Conservation (phyloP, 37 sponge, comb jelly and placozoan genomes). For the Aplysina aerophoba region DNA sequence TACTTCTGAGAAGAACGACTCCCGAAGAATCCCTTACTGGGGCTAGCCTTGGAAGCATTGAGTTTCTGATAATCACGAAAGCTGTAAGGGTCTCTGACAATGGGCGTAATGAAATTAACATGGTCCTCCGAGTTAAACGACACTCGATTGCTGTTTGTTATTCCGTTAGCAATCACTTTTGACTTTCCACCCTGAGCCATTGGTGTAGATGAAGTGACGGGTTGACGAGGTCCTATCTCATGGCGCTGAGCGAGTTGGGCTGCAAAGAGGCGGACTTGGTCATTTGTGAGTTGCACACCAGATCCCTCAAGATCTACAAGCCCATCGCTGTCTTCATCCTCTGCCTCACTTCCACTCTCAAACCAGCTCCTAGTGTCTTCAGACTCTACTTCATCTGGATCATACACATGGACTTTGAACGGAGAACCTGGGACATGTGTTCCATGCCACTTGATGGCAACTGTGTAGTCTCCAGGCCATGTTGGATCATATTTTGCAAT, state of each 20-base stretch:
- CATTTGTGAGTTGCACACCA: background rate
- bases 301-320: background rate
- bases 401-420: constrained; percentile 63
- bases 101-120: too few relatives aligned
- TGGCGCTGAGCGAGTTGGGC: background rate
- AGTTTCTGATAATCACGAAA: too few relatives aligned
- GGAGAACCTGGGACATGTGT: constrained; percentile 83
- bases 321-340: background rate
- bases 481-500: constrained; percentile 69
- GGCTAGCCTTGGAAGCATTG: too few relatives aligned
- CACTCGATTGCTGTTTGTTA: too few relatives aligned
- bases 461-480: constrained; percentile 61
- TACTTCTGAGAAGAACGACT: too few relatives aligned
- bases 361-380: constrained; percentile 3
- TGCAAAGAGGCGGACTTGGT: background rate
- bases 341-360: background rate
- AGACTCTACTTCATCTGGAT: constrained; percentile 22
- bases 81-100: too few relatives aligned
- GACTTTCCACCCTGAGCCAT: background rate
- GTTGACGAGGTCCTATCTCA: background rate
- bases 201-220: background rate
- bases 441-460: constrained; percentile 78
- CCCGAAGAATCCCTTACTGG: too few relatives aligned
- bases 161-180: too few relatives aligned
- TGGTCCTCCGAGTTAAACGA: too few relatives aligned